These are phyloP conservation scores for Drosophila erecta DNA, from an alignment of 1,140 invertebrate species.

Conservation along the genomic window DNA sequence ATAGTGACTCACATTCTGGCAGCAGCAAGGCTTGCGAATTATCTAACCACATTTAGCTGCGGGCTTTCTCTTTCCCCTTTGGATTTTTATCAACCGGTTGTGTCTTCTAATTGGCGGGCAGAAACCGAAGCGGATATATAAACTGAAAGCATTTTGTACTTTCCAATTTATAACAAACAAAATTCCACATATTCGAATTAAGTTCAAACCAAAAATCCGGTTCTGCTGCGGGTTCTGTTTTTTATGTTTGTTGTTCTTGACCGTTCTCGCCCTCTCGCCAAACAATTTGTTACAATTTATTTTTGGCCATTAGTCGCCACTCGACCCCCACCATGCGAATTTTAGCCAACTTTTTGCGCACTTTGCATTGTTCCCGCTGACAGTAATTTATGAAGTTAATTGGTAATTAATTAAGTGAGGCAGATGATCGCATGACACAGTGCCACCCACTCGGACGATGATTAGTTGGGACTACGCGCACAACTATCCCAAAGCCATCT, in stretches of 20 bases:
- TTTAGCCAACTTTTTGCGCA: conserved; percentile 21
- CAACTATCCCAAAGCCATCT: conserved; percentile 32
- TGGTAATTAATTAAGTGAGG: conserved; percentile 62
- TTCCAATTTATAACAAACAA: conserved; percentile 71
- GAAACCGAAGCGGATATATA: conserved; percentile 52
- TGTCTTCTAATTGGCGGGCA: conserved; percentile 48
- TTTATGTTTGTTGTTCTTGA: conserved; percentile 15
- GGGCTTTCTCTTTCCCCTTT: conserved; percentile 57
- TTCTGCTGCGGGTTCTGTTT: conserved; percentile 36
- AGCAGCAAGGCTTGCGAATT: conserved; percentile 43
- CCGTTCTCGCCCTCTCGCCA: conserved; percentile 6
- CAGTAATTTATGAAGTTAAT: conserved; percentile 74
- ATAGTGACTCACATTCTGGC: conserved; percentile 29
- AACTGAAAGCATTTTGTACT: conserved; percentile 73
- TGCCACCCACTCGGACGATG: conserved; percentile 30
- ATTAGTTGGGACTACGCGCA: conserved; percentile 32
- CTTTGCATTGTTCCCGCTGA: conserved; percentile 27
- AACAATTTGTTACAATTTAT: conserved; percentile 69
- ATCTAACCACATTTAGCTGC: conserved; percentile 24
- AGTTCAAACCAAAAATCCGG: conserved; percentile 64
- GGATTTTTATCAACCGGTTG: conserved; percentile 57
- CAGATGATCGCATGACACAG: conserved; percentile 43
- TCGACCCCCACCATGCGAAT: conserved; percentile 38
- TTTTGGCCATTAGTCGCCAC: conserved; percentile 17
- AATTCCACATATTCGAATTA: conserved; percentile 30